Percentiles rank a stretch among this genome's conserved stretches.
phyloP scores from a whole-genome alignment of 2,888 invertebrate genomes.

The Drosophila incognita region DNA sequence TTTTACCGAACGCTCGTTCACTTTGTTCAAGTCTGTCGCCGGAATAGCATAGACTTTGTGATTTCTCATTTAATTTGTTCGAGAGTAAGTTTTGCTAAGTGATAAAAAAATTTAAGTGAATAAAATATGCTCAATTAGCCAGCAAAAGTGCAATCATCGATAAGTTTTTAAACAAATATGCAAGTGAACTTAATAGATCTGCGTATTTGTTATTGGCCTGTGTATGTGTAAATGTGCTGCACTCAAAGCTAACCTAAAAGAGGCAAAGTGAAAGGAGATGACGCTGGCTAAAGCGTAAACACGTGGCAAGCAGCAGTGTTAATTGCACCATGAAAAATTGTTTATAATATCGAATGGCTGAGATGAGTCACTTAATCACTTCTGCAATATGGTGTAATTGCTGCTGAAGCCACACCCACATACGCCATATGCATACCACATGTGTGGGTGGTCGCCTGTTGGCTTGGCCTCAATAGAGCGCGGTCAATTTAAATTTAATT shows the following conservation, averaged over 20 bases:
- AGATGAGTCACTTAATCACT: slow-evolving; percentile 22
- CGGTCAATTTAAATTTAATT: neutral
- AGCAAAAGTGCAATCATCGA: slow-evolving; percentile 41
- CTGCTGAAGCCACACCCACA: slow-evolving; percentile 59
- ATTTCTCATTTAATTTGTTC: slow-evolving; percentile 83
- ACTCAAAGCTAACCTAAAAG: slow-evolving; percentile 57
- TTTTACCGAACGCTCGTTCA: slow-evolving; percentile 87
- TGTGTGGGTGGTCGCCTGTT: slow-evolving; percentile 6
- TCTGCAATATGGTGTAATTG: slow-evolving; percentile 64
- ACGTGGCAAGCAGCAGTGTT: slow-evolving; percentile 63
- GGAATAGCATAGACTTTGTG: slow-evolving; percentile 86
- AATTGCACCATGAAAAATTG: slow-evolving; percentile 23
- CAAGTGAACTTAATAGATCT: slow-evolving; percentile 48
- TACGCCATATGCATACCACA: slow-evolving; percentile 25
- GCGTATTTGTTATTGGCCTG: slow-evolving; percentile 47
- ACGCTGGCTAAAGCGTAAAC: slow-evolving; percentile 56
- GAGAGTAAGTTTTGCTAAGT: slow-evolving; percentile 80
- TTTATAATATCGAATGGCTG: slow-evolving; percentile 25
- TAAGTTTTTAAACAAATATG: slow-evolving; percentile 70
- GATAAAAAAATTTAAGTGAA: slow-evolving; percentile 42
- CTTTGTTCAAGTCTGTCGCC: slow-evolving; percentile 90
- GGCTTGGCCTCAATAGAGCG: neutral
- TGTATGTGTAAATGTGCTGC: slow-evolving; percentile 32
- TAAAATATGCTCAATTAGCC: slow-evolving; percentile 48
- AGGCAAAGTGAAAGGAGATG: slow-evolving; percentile 72